Evolutionary conservation across 2,113 vertebrate species (phyloP).

Genomic region (Gymnogyps californianus): DNA sequence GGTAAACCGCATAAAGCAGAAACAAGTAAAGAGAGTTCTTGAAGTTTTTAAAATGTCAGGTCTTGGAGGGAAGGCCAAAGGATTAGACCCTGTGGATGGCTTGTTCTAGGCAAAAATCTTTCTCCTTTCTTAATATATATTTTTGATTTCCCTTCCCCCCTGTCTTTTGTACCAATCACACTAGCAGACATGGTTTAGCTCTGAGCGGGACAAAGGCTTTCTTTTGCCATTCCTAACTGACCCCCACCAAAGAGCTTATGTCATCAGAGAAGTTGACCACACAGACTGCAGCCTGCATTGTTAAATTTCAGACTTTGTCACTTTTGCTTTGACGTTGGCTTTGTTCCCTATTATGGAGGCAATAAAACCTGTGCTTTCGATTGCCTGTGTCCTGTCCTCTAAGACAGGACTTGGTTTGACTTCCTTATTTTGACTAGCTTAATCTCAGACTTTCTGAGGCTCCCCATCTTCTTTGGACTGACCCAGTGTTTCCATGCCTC

Average conservation of each 20-base stretch:
- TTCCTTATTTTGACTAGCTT: not conserved
- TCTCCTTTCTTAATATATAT: not conserved
- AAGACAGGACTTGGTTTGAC: not conserved
- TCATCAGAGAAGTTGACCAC: not conserved
- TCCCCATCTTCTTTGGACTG: not conserved
- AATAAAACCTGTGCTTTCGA: not conserved
- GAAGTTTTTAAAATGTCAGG: not conserved
- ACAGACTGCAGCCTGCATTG: not conserved
- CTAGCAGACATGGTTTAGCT: not conserved
- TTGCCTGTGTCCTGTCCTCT: not conserved
- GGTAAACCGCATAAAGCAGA: not conserved
- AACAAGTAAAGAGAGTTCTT: not conserved
- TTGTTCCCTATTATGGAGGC: not conserved
- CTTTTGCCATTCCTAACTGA: not conserved
- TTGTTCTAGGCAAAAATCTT: not conserved
- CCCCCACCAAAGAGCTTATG: not conserved
- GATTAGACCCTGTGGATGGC: not conserved
- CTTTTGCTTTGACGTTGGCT: not conserved
- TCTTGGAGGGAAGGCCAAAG: not conserved
- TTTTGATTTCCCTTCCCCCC: not conserved
- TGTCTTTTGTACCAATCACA: not conserved
- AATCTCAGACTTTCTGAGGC: not conserved
- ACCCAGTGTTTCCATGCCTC: not conserved
- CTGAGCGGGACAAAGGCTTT: not conserved
- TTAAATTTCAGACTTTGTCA: not conserved